Base-by-base conservation (phyloP, 2,113 vertebrate species). In the Cranoglanis bouderius region DNA sequence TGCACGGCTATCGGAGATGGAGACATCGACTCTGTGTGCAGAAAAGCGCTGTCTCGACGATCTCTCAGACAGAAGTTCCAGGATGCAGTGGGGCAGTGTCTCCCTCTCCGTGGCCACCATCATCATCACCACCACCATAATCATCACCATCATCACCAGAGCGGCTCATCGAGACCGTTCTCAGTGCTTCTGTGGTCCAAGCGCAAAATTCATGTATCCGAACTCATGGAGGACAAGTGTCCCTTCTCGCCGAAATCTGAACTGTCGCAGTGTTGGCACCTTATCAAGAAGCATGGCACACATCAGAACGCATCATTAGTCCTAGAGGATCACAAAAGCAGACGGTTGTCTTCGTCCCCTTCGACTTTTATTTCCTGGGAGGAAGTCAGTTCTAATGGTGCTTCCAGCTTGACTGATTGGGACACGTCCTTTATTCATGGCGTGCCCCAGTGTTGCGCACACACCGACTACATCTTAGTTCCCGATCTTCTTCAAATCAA, bases 401-500 rank as follows among this genome's bases (percentile, higher is more conserved):
- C 93, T 53, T 93, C 90, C 90, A 92, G 93, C 5, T 91, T 95
- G 89, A 97, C 98, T 0, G 97, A 98, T 65, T 97, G 97, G 26
- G 97, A 98, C 94, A 96, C 97, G 59, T 97, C 97, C 0, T 96
- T 97, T 1, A 95, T 96, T 1, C 95, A 95, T 2, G 86, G 94
- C 90, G 85, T 18, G 89, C 1, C 55, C 43, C 95, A 92, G 9
- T 89, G 94, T 94, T 40, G 96, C 92, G 32, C 96, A 94, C 86
- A 95, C 88, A 95, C 96, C 49, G 97, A 97, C 96, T 77, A 96
- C 91, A 93, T 99, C 92, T 96, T 99, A 65, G 98, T 99, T 24
- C 98, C 98, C 10, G 98, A 99, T 93, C 97, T 99, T 51, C 97
- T 99, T 43, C 97, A 97, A 94, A 99, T 99, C 95, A 98, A 97